Conservation (phyloP, 1,140 invertebrate species). For the Myzus persicae region DNA sequence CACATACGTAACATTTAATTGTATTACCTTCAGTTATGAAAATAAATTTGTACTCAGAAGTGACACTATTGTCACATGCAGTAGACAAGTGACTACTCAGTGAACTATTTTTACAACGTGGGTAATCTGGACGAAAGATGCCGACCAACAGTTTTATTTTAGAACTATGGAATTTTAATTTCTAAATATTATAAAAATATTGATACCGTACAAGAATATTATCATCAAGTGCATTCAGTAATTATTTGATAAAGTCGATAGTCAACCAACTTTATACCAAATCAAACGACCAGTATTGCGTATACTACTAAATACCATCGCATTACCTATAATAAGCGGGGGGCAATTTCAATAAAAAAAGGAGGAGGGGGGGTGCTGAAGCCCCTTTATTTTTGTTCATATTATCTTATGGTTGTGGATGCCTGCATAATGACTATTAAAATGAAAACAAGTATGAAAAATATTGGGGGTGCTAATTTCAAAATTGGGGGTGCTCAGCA, state of each 20-base stretch:
- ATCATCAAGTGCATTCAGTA: neutral
- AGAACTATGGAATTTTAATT: neutral
- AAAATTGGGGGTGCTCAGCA: no score
- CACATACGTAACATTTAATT: neutral
- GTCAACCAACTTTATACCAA: neutral
- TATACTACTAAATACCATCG: no score
- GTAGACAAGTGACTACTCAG: neutral
- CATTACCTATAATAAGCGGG: no score
- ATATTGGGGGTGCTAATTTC: no score
- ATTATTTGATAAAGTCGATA: neutral
- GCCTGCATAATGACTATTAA: no score
- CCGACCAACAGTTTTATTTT: neutral
- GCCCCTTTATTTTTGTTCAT: no score
- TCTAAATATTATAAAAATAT: neutral
- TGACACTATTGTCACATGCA: neutral
- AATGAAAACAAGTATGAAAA: no score
- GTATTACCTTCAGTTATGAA: neutral
- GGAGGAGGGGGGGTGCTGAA: no score
- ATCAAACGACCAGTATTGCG: neutral
- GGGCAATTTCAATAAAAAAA: no score
- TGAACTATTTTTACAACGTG: neutral
- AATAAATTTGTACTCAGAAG: neutral
- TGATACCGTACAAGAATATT: neutral
- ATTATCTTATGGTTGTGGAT: no score
- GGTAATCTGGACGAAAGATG: neutral